A percentile compares a stretch with the other conserved stretches of the same genome.
Conservation (phyloP, 2,888 invertebrate genomes). For the Sesia apiformis region DNA sequence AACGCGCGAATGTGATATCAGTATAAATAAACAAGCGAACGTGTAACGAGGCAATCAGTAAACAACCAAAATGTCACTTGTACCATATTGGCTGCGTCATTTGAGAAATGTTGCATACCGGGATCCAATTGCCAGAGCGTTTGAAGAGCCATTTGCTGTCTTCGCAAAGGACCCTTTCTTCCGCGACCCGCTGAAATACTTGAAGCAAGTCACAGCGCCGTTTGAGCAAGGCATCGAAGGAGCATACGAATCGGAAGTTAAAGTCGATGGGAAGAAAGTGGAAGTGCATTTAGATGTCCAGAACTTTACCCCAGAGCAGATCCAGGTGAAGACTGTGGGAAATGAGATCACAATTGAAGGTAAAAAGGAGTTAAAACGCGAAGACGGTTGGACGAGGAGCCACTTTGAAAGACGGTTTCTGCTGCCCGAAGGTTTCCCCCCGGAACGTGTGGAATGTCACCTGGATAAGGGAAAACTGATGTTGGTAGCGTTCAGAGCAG, state of each 20-base stretch:
- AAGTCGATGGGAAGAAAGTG: constrained; percentile 78
- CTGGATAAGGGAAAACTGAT: constrained; percentile 84
- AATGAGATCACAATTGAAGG: constrained; percentile 83
- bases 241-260: constrained; percentile 69
- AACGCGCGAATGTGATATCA: constrained; percentile 7
- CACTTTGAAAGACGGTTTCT: constrained; percentile 85
- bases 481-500: constrained; percentile 76
- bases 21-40: constrained; percentile 25
- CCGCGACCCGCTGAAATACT: constrained; percentile 47
- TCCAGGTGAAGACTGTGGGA: constrained; percentile 84
- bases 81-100: constrained; percentile 63
- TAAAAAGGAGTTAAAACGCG: constrained; percentile 83
- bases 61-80: constrained; percentile 46
- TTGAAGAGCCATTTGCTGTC: constrained; percentile 49
- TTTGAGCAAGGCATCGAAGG: constrained; percentile 49
- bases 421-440: constrained; percentile 84
- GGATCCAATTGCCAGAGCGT: constrained; percentile 40
- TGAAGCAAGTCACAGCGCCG: constrained; percentile 35
- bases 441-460: constrained; percentile 81
- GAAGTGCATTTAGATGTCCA: constrained; percentile 84
- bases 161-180: constrained; percentile 56
- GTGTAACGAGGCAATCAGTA: constrained; percentile 8
- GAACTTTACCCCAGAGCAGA: constrained; percentile 86
- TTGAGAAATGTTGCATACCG: constrained; percentile 45
- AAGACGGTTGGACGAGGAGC: constrained; percentile 83